Base-by-base conservation (phyloP, 2,113 vertebrate species). In the Podarcis muralis region DNA sequence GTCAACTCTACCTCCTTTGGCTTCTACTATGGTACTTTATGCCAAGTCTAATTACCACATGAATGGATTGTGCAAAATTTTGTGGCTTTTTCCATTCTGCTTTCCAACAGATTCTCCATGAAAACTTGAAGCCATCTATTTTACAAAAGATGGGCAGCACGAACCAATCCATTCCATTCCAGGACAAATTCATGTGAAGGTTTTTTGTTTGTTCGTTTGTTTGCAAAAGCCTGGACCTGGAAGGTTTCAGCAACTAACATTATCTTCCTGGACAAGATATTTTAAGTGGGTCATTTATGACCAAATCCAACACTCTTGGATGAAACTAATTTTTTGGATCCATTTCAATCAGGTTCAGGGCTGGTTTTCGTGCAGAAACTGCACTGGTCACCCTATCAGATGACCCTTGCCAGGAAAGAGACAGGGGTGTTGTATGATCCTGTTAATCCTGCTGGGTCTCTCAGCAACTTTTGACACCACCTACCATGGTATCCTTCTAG, bases 1-100 rank as follows among this genome's bases (percentile, higher is more conserved):
- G 20, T 77, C 83, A 59, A 84, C 66, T 80, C 23, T 23, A 84
- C 48, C n/a, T 86, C 40, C 80, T 83, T 83, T 83, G 66, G 82
- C 66, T 25, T 81, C 62, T 62, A 65, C 23, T 48, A 5, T 48
- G 40, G 82, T 20, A 71, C 43, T 40, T 83, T 22, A n/a, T 5
- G 11, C 62, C 40, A 53, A 71, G 68, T 69, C 81, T 30, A 83
- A 83, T 69, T 83, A 32, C 40, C 82, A 71, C 25, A 83, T 48
- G 15, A 83, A 48, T 71, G 40, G 16, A 48, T 48, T 62, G 57
- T 62, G 40, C 82, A 69, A 71, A 43, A 32, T 2, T 65, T 66
- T 65, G 57, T 81, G 22, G 59, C n/a, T 81, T 81, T 81, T 65
- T 65, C 80, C 78, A 40, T 66, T 6, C 32, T 16, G 4, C 35